Evolutionary conservation across 2,113 vertebrate species (phyloP).

Genomic region (Mastomys natalensis): DNA sequence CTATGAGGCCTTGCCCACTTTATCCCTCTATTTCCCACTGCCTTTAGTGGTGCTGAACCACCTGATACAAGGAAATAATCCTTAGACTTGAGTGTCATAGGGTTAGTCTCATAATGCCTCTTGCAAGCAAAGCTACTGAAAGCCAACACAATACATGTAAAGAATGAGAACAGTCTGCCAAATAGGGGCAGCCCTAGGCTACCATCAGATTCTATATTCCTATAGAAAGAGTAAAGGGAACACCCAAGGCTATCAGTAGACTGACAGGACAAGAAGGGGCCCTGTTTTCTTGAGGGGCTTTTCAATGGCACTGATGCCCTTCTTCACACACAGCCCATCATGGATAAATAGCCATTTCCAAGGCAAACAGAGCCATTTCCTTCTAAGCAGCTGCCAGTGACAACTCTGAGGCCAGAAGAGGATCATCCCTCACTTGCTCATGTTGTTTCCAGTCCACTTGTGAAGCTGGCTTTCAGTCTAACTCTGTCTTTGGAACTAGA

Average conservation of each 20-base stretch:
- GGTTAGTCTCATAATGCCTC: neutral
- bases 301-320: neutral
- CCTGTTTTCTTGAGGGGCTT: neutral
- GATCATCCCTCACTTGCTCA: neutral
- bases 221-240: neutral
- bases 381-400: neutral
- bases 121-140: neutral
- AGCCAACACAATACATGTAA: neutral
- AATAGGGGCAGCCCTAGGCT: neutral
- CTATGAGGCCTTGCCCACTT: neutral
- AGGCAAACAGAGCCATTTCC: neutral
- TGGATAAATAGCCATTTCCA: neutral
- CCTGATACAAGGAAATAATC: neutral
- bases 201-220: neutral
- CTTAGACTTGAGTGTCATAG: neutral
- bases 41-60: neutral
- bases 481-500: constrained; percentile 11
- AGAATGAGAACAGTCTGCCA: neutral
- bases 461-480: neutral
- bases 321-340: neutral
- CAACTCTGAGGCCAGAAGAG: neutral
- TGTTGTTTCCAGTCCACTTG: constrained; percentile 4
- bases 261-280: neutral
- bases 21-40: neutral
- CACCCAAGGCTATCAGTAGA: neutral